A percentile compares a stretch with the other conserved stretches of the same genome.
Conservation (phyloP, 1,140 invertebrate genomes). For the Temnothorax curvispinosus region DNA sequence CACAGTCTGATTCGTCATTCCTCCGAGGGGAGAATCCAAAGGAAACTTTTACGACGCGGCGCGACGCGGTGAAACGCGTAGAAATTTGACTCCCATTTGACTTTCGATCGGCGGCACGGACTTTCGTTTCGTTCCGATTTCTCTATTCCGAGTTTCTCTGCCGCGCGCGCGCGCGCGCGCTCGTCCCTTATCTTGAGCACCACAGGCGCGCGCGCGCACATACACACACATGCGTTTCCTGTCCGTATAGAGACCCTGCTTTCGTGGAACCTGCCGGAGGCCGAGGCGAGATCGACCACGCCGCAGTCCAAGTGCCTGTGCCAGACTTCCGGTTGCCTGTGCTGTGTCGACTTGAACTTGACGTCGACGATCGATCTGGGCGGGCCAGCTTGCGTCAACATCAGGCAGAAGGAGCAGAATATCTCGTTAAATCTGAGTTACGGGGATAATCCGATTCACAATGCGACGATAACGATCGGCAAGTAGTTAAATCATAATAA, state of each 20-base stretch:
- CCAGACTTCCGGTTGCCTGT: conserved; percentile 82
- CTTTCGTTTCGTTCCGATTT: conserved; percentile 74
- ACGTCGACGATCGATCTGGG: conserved; percentile 85
- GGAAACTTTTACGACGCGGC: conserved; percentile 45
- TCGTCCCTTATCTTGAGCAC: conserved; percentile 45
- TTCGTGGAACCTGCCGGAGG: conserved; percentile 80
- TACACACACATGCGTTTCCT: conserved; percentile 30
- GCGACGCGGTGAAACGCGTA: conserved; percentile 36
- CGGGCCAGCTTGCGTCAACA: conserved; percentile 84
- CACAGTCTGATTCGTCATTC: conserved; percentile 40
- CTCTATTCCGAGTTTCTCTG: conserved; percentile 71
- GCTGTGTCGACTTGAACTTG: conserved; percentile 84
- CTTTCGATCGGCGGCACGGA: conserved; percentile 69
- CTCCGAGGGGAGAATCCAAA: conserved; percentile 1
- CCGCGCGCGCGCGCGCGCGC: neutral
- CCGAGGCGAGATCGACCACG: conserved; percentile 78
- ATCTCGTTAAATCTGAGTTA: conserved; percentile 86
- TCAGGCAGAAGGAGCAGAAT: conserved; percentile 85
- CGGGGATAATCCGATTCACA: conserved; percentile 85
- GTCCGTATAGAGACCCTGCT: conserved; percentile 79
- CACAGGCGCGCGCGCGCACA: neutral
- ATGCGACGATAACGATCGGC: conserved; percentile 85
- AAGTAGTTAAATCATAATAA: conserved; percentile 64
- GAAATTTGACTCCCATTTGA: conserved; percentile 63
- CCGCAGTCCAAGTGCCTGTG: conserved; percentile 84